Base-by-base conservation (phyloP, 2,113 vertebrate species). In the Cephalopholis sonnerati region DNA sequence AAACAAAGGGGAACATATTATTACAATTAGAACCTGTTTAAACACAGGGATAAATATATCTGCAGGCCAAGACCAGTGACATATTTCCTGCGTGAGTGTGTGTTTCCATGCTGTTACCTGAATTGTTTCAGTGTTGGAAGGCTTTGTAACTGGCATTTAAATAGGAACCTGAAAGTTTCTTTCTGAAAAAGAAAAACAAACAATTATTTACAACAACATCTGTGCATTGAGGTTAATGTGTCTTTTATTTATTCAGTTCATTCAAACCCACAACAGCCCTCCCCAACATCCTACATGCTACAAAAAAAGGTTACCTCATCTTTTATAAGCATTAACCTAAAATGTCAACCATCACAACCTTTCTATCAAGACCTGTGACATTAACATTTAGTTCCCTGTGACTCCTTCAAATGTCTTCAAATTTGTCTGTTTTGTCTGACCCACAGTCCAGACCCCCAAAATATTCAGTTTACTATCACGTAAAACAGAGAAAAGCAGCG, bases 1-100 rank as follows among this genome's bases (percentile, higher is more conserved):
- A 76, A 87, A 66, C 76, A 85, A 79, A 89, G 59, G 36, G 51
- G n/a, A 77, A 61, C 74, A 62, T 79, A 79, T 89, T 92, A 87
- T 81, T 82, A 80, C 77, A 85, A 87, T 89, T 79, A 88, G 44
- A 89, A 84, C 29, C 67, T 77, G 85, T 87, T 89, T 83, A 90
- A 92, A 89, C 68, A 55, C 36, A 11, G 22, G 64, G 57, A 77
- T 87, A 81, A 86, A 84, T 85, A 79, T 11, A 18, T 87, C 61
- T 86, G 70, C 24, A 29, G 48, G 85, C 70, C 70, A 83, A 78
- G 78, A 10, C 22, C 72, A 50, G 51, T 46, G 74, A 77, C 76
- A 61, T 78, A 79, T 79, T 83, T 64, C 77, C 83, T 48, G 57
- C 15, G 10, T 73, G 77, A 88, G 77, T 66, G 68, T 79, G 82